Percentiles rank a stretch among this genome's conserved stretches.
phyloP scores from a whole-genome alignment of 2,888 invertebrate genomes.

The Sceliomorpha sp. region DNA sequence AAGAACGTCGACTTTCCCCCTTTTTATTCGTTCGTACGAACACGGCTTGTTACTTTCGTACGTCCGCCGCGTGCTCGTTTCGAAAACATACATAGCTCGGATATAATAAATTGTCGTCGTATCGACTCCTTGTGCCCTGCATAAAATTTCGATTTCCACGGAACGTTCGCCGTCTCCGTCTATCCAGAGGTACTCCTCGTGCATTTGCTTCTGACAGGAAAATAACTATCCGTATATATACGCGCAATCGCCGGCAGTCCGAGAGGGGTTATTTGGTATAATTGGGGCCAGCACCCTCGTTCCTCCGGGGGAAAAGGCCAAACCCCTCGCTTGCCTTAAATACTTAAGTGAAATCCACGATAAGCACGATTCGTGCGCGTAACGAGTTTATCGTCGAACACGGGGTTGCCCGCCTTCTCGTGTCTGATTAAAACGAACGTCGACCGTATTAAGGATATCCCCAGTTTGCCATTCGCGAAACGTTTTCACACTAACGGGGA shows the following conservation, averaged over 20 bases:
- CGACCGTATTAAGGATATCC: conserved; percentile 28
- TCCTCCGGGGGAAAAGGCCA: conserved; percentile 23
- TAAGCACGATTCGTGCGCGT: conserved; percentile 75
- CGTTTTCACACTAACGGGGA: conserved; percentile 19
- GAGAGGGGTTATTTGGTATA: conserved; percentile 65
- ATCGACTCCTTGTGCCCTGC: too few species aligned
- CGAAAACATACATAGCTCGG: too few species aligned
- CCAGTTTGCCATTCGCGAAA: conserved; percentile 31
- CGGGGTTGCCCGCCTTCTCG: conserved; percentile 26
- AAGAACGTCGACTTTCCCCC: too few species aligned
- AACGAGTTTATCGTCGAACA: conserved; percentile 74
- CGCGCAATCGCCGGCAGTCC: conserved; percentile 60
- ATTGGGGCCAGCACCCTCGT: conserved; percentile 59
- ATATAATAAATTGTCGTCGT: too few species aligned
- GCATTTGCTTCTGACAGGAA: conserved; percentile 51
- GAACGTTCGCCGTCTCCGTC: too few species aligned
- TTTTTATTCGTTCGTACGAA: too few species aligned
- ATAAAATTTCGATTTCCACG: too few species aligned
- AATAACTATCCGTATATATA: conserved; percentile 64
- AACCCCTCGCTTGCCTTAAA: conserved; percentile 57
- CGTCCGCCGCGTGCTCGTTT: too few species aligned
- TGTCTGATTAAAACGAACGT: conserved; percentile 51
- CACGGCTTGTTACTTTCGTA: too few species aligned
- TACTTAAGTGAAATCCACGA: conserved; percentile 73
- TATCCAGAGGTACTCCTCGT: conserved; percentile 26